These are phyloP conservation scores for Oncorhynchus nerka DNA, from an alignment of 2,113 vertebrate genomes.

Conservation along the genomic window DNA sequence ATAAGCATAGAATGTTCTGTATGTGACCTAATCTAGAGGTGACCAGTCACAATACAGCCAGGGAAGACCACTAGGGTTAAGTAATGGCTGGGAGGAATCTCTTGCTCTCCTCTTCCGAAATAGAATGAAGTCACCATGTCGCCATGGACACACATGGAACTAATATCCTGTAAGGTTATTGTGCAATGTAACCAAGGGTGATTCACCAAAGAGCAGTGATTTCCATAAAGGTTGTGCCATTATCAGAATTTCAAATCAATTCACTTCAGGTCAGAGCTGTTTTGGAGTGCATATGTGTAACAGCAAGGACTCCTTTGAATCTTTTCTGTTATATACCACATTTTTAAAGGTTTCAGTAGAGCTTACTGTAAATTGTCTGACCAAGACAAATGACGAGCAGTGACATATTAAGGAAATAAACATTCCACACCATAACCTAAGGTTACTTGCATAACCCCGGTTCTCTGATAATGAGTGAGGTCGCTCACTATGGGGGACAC, in stretches of 20 bases:
- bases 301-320: too few species aligned
- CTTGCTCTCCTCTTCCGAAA: constrained; percentile 8
- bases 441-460: too few species aligned
- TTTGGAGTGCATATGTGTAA: too few species aligned
- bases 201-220: constrained; percentile 31
- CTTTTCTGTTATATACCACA: too few species aligned
- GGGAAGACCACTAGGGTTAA: background rate
- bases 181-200: constrained; percentile 39
- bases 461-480: too few species aligned
- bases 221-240: constrained; percentile 25
- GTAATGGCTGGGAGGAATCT: background rate
- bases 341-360: too few species aligned
- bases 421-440: too few species aligned
- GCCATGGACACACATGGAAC: constrained; percentile 23
- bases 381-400: too few species aligned
- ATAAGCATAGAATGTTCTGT: background rate
- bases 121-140: constrained; percentile 24
- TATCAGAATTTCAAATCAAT: background rate
- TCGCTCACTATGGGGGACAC: too few species aligned
- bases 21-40: background rate
- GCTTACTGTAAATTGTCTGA: too few species aligned
- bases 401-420: too few species aligned
- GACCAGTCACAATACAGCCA: background rate
- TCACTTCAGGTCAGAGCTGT: too few species aligned
- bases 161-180: constrained; percentile 48